Base-by-base conservation (phyloP, 2,797 vertebrate genomes). In the Crypturellus tataupa region DNA sequence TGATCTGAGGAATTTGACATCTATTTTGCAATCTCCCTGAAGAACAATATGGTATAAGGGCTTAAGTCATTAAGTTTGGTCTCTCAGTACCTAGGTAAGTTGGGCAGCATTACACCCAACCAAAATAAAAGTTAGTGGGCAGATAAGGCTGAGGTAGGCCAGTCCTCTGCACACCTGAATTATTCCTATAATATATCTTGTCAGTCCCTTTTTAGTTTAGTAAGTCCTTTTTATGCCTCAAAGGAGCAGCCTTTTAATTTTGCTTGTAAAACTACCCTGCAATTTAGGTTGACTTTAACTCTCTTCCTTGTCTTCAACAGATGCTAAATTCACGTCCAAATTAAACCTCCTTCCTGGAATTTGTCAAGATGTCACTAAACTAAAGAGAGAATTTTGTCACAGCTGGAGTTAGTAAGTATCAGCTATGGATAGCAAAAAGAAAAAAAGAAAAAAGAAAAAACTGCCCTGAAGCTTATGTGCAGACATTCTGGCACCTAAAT, bases 401-500 rank as follows among this genome's bases (percentile, higher is more conserved):
- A 91, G 93, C 95, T 93, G 93, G 87, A 91, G 39, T 84, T 94
- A 88, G 85, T 91, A 95, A 79, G 70, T 55, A 84, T 81, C 94
- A 91, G 64, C 80, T 91, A 80, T 14, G 56, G 80, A 94, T 59
- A 95, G 87, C 62, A 93, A 70, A 75, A 91, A 91, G 33, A 83
- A 91, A 8, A 42, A 87, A 89, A 87, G 85, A 93, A 9, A 39
- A 87, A 89, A 18, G 17, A 87, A 93, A 9, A 39, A 87, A 89
- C 58, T 92, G 46, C 80, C 51, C 75, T 58, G 87, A 90, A 91
- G 64, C 20, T 91, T 39, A 60, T 37, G 31, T 46, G 77, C 89
- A 95, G 92, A 95, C 93, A 81, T 93, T 94, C 89, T 82, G 92
- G 91, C 87, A 96, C 85, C 87, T 76, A 73, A 90, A 67, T 4